Conservation (phyloP, 2,113 vertebrate genomes). For the Nesoenas mayeri region DNA sequence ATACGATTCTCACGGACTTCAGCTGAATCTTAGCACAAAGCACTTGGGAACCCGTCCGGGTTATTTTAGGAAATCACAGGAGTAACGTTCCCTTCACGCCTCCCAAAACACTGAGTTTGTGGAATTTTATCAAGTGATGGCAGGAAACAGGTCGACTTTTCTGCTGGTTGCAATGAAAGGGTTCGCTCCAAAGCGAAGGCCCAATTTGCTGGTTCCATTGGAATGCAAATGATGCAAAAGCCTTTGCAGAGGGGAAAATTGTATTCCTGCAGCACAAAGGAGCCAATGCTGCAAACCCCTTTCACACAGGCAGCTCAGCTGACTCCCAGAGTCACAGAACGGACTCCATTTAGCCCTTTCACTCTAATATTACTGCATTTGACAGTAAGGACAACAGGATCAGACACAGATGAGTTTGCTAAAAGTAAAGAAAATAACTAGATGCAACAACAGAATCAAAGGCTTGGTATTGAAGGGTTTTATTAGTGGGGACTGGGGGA, state of each 20-base stretch:
- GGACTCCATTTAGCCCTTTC: conserved; percentile 30
- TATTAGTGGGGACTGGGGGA: conserved; percentile 46
- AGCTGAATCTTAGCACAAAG: neutral
- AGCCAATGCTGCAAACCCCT: neutral
- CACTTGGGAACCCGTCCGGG: neutral
- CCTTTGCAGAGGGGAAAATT: conserved; percentile 33
- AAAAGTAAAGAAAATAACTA: conserved; percentile 50
- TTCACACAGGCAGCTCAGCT: neutral
- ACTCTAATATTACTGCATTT: neutral
- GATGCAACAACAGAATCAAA: conserved; percentile 16
- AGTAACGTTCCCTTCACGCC: neutral
- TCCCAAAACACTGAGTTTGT: neutral
- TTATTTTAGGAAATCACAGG: neutral
- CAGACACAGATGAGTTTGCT: conserved; percentile 18
- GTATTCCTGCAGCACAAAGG: conserved; percentile 42
- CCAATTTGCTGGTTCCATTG: conserved; percentile 39
- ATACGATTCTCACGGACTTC: neutral
- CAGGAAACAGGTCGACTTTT: neutral
- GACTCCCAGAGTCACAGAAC: conserved; percentile 9
- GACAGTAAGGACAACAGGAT: conserved; percentile 31
- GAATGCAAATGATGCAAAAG: conserved; percentile 54
- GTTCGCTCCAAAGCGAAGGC: neutral
- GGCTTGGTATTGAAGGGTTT: neutral
- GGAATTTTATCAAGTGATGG: neutral
- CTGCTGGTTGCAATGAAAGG: neutral